These are phyloP conservation scores for Tupiocoris notatus DNA, from an alignment of 2,888 invertebrate genomes.

Conservation along the genomic window DNA sequence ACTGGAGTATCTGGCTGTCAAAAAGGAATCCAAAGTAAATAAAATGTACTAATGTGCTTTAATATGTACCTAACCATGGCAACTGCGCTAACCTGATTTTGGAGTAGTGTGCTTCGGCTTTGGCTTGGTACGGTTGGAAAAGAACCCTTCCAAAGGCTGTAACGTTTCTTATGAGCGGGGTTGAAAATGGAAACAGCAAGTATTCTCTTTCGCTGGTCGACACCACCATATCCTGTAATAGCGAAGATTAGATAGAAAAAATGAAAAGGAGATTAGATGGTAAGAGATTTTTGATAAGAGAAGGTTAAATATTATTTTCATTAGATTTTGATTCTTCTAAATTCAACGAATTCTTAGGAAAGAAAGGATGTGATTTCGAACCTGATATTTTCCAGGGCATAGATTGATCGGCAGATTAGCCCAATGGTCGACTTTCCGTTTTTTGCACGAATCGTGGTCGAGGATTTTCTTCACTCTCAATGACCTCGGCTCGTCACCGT, in stretches of 20 bases:
- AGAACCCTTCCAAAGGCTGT: conserved; percentile 55
- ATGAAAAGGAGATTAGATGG: too few relatives aligned
- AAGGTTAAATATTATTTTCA: neutral
- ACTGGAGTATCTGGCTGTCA: conserved; percentile 42
- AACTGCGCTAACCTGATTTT: conserved; percentile 44
- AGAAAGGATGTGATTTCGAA: too few relatives aligned
- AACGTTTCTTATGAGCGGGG: conserved; percentile 52
- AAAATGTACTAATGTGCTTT: neutral
- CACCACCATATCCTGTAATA: conserved; percentile 54
- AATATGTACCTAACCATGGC: neutral
- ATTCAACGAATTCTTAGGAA: too few relatives aligned
- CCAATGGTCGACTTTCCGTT: conserved; percentile 25
- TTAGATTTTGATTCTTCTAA: too few relatives aligned
- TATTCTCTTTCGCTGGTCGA: conserved; percentile 56
- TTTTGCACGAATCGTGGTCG: conserved; percentile 54
- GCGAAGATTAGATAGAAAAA: too few relatives aligned
- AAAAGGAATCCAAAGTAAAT: neutral
- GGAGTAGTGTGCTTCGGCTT: conserved; percentile 55
- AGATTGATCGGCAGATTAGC: conserved; percentile 54
- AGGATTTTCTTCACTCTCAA: conserved; percentile 53
- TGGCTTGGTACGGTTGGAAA: conserved; percentile 56
- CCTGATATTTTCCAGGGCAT: conserved; percentile 55
- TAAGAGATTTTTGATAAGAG: too few relatives aligned
- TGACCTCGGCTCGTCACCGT: conserved; percentile 46
- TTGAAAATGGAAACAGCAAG: conserved; percentile 51